A percentile compares a stretch with the other conserved stretches of the same genome.
These are phyloP conservation scores for Eidolon dupreanum DNA, from an alignment of 2,797 vertebrate species.

Conservation along the genomic window DNA sequence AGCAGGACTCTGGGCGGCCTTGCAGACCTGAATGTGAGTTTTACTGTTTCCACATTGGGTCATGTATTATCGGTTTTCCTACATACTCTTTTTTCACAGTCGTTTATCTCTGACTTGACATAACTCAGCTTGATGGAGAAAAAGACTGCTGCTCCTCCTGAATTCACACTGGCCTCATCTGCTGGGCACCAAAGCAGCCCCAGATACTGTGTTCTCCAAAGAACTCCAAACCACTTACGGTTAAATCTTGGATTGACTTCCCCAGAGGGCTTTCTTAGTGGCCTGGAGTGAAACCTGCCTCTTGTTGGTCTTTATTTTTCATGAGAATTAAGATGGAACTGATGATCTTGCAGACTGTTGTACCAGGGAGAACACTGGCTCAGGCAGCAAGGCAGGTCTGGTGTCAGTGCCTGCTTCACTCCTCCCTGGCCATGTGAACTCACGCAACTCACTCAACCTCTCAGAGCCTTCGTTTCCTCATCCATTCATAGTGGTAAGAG, in stretches of 20 bases:
- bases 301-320: background rate
- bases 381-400: background rate
- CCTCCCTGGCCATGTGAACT: background rate
- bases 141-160: background rate
- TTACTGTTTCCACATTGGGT: background rate
- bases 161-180: background rate
- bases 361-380: fast-evolving
- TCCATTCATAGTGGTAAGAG: background rate
- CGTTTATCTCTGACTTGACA: background rate
- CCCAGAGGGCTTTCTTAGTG: background rate
- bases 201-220: background rate
- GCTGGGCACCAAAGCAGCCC: background rate
- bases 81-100: background rate
- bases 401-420: background rate
- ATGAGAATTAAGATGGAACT: background rate
- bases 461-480: background rate
- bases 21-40: fast-evolving
- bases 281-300: background rate
- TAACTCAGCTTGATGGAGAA: background rate
- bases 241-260: background rate
- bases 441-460: background rate
- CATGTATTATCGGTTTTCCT: background rate
- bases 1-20: background rate
- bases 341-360: background rate
- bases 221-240: background rate